Conservation (phyloP, 2,888 invertebrate species). For the Caradrina kadenii region DNA sequence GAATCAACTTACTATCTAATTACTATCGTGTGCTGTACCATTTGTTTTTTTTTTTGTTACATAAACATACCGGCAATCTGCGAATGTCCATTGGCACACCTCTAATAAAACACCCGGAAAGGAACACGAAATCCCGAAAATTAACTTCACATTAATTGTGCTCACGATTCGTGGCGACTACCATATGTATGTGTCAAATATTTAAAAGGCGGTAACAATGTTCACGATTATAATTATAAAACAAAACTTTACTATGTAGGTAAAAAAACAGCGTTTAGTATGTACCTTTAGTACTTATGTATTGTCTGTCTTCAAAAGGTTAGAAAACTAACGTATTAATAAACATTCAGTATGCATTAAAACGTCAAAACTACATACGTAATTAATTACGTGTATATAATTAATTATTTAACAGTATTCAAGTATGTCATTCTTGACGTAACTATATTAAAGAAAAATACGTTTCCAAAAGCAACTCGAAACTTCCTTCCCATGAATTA, state of each 20-base stretch:
- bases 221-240: neutral
- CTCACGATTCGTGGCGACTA: too few relatives aligned
- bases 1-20: too few relatives aligned
- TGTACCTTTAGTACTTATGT: neutral
- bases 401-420: slow-evolving; percentile 46
- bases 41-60: too few relatives aligned
- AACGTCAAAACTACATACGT: slow-evolving; percentile 14
- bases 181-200: too few relatives aligned
- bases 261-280: slow-evolving; percentile 1
- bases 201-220: neutral
- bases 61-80: too few relatives aligned
- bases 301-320: slow-evolving; percentile 18
- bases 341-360: slow-evolving; percentile 27
- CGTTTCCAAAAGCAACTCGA: neutral
- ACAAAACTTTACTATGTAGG: neutral
- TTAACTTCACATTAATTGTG: too few relatives aligned
- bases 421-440: slow-evolving; percentile 7
- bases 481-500: slow-evolving; percentile 7
- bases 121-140: too few relatives aligned
- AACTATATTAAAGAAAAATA: neutral
- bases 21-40: too few relatives aligned
- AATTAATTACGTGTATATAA: neutral
- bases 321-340: slow-evolving; percentile 13
- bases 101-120: too few relatives aligned
- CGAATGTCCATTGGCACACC: too few relatives aligned